These are phyloP conservation scores for Drosophila incognita DNA, from an alignment of 2,888 invertebrate genomes.

Conservation along the genomic window DNA sequence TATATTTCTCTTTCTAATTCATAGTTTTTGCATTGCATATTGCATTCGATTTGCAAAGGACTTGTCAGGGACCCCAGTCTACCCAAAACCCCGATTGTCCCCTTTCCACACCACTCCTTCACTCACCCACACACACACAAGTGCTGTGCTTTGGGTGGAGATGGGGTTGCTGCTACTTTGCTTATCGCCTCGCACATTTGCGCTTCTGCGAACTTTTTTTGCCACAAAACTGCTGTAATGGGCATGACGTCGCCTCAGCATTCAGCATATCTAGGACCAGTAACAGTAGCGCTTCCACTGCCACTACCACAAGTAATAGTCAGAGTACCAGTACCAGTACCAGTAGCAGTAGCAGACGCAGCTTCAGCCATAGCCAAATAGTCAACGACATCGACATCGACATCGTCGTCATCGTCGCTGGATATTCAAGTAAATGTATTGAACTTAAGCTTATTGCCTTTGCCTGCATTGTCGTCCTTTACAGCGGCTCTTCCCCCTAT, in stretches of 20 bases:
- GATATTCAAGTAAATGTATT: conserved; percentile 78
- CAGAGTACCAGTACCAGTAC: background rate
- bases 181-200: conserved; percentile 79
- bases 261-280: conserved; percentile 29
- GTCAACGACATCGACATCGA: conserved; percentile 67
- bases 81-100: conserved; percentile 31
- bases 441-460: conserved; percentile 78
- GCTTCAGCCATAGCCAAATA: conserved; percentile 45
- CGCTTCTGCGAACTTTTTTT: conserved; percentile 59
- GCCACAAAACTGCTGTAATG: conserved; percentile 70
- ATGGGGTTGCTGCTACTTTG: conserved; percentile 62
- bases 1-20: background rate
- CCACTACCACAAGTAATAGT: conserved; percentile 2
- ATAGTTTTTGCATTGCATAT: background rate
- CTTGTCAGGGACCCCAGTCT: conserved; percentile 12
- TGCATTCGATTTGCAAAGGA: conserved; percentile 5
- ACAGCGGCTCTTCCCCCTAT: background rate
- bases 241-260: conserved; percentile 50
- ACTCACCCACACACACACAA: background rate
- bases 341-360: background rate
- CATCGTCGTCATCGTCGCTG: conserved; percentile 36
- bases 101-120: background rate
- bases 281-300: conserved; percentile 1
- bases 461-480: conserved; percentile 54
- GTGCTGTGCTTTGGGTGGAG: conserved; percentile 1